phyloP scores from a whole-genome alignment of 2,888 invertebrate genomes.

The Onchidella celtica region DNA sequence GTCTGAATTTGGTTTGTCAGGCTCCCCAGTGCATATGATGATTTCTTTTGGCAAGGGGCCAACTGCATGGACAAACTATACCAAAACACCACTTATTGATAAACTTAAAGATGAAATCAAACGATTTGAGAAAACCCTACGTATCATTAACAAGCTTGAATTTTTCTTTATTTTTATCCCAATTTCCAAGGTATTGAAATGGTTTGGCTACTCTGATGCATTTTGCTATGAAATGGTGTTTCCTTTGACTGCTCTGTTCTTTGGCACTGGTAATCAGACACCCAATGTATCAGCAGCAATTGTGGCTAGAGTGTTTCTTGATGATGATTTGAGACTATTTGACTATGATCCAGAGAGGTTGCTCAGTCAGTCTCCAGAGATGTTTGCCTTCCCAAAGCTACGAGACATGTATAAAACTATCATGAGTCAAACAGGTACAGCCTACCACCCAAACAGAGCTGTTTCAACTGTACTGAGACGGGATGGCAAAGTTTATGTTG shows the following conservation, averaged over 20 bases:
- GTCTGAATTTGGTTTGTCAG: slow-evolving; percentile 63
- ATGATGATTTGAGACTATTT: slow-evolving; percentile 69
- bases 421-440: slow-evolving; percentile 56
- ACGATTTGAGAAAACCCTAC: slow-evolving; percentile 63
- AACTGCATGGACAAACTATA: slow-evolving; percentile 70
- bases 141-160: slow-evolving; percentile 65
- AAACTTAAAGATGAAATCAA: slow-evolving; percentile 63
- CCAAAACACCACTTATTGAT: slow-evolving; percentile 62
- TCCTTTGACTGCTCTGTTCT: slow-evolving; percentile 71
- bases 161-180: slow-evolving; percentile 68
- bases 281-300: slow-evolving; percentile 70
- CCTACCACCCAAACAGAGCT: slow-evolving; percentile 57
- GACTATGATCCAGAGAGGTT: slow-evolving; percentile 67
- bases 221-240: slow-evolving; percentile 70
- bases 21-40: slow-evolving; percentile 67
- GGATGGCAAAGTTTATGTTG: slow-evolving; percentile 58
- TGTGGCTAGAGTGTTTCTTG: slow-evolving; percentile 70
- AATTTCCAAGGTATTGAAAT: slow-evolving; percentile 64
- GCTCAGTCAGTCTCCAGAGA: slow-evolving; percentile 69
- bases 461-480: slow-evolving; percentile 57
- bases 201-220: slow-evolving; percentile 69
- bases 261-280: slow-evolving; percentile 73
- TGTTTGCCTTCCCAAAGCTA: slow-evolving; percentile 72
- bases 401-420: slow-evolving; percentile 68
- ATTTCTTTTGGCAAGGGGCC: slow-evolving; percentile 69